Evolutionary conservation across 2,888 invertebrate species (phyloP).

Genomic region (Gnatocerus cornutus): DNA sequence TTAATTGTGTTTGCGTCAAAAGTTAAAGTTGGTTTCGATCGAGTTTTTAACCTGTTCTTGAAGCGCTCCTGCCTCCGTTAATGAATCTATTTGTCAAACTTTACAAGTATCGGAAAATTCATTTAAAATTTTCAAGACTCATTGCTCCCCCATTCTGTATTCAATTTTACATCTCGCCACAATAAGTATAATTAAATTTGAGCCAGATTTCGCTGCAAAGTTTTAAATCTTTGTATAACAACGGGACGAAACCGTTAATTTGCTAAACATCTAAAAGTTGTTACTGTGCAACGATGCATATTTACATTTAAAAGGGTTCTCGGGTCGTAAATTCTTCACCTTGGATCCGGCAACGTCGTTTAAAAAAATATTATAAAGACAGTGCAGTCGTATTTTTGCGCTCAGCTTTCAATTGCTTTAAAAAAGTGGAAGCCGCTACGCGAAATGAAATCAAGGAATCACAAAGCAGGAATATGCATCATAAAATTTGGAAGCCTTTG

Average conservation of each 20-base stretch:
- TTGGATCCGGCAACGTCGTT: too few relatives aligned
- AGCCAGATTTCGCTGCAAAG: conserved; percentile 33
- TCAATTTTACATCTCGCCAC: conserved; percentile 46
- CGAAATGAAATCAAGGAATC: conserved; percentile 39
- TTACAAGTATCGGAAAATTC: conserved; percentile 54
- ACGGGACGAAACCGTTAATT: conserved; percentile 33
- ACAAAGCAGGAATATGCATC: conserved; percentile 42
- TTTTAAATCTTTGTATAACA: conserved; percentile 42
- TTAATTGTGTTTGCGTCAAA: conserved; percentile 54
- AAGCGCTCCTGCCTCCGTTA: conserved; percentile 49
- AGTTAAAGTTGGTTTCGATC: conserved; percentile 51
- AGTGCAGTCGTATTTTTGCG: conserved; percentile 18
- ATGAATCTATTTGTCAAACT: conserved; percentile 55
- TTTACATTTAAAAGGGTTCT: conserved; percentile 11
- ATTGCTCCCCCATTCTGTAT: conserved; percentile 47
- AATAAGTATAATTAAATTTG: conserved; percentile 50
- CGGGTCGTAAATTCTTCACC: neutral
- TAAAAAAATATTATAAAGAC: conserved; percentile 25
- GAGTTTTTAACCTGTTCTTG: conserved; percentile 53
- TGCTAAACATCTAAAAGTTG: conserved; percentile 28
- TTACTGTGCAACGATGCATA: conserved; percentile 14
- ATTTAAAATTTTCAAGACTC: conserved; percentile 52
- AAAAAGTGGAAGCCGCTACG: conserved; percentile 27
- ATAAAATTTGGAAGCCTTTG: conserved; percentile 42
- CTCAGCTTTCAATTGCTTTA: conserved; percentile 31